These are phyloP conservation scores for Orius insidiosus DNA, from an alignment of 1,140 invertebrate genomes.

Conservation along the genomic window DNA sequence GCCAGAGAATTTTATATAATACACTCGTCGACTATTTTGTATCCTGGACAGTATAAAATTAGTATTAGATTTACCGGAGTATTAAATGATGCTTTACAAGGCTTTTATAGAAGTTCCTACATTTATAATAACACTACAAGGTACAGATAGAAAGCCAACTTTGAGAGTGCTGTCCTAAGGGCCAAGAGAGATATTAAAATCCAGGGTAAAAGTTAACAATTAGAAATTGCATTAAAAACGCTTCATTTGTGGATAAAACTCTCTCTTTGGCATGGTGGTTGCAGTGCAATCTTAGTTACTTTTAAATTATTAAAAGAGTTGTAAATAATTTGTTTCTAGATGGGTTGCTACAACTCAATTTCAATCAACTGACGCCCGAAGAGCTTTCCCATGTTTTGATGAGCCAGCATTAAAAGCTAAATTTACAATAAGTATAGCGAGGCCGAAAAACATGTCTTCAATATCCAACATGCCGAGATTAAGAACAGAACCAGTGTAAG, in stretches of 20 bases:
- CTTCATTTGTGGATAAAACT: too few relatives aligned
- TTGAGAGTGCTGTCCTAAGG: too few relatives aligned
- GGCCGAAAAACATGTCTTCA: constrained; percentile 50
- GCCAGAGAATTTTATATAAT: constrained; percentile 58
- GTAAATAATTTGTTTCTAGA: constrained; percentile 28
- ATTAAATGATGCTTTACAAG: constrained; percentile 58
- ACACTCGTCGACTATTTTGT: constrained; percentile 35
- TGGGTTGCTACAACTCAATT: constrained; percentile 79
- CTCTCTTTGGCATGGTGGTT: too few relatives aligned
- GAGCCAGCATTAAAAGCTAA: constrained; percentile 81
- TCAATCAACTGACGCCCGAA: constrained; percentile 73
- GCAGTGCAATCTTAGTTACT: too few relatives aligned
- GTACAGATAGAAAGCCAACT: too few relatives aligned
- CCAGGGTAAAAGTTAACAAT: too few relatives aligned
- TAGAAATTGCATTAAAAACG: too few relatives aligned
- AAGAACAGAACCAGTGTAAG: constrained; percentile 3
- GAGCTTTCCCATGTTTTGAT: constrained; percentile 86
- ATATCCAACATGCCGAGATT: constrained; percentile 56
- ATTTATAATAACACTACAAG: constrained; percentile 45
- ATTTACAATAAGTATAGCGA: constrained; percentile 61
- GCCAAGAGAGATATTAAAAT: constrained; percentile 17
- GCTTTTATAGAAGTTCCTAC: constrained; percentile 79
- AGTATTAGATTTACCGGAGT: constrained; percentile 49
- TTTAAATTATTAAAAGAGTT: too few relatives aligned
- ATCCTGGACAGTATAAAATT: constrained; percentile 43